phyloP scores from a whole-genome alignment of 2,888 invertebrate species.

The Esperia sulphurella region DNA sequence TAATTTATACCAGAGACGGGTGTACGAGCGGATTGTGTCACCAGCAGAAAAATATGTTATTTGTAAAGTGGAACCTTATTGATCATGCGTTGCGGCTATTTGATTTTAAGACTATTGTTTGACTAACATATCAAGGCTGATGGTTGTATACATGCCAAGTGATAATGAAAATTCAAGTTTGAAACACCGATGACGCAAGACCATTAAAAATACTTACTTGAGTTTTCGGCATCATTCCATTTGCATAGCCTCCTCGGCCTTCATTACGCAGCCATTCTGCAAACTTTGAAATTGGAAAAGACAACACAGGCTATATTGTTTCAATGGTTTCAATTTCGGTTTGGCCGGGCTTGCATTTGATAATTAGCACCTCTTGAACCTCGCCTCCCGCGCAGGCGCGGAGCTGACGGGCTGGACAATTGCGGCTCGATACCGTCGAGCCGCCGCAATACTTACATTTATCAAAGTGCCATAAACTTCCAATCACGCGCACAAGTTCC shows the following conservation, averaged over 20 bases:
- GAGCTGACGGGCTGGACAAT: constrained; percentile 35
- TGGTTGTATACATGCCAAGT: constrained; percentile 72
- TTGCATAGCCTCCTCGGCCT: constrained; percentile 73
- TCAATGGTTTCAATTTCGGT: constrained; percentile 76
- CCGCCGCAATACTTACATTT: constrained; percentile 55
- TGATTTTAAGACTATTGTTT: constrained; percentile 75
- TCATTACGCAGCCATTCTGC: constrained; percentile 76
- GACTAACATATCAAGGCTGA: constrained; percentile 77
- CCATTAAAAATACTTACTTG: constrained; percentile 73
- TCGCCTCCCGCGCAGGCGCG: constrained; percentile 11
- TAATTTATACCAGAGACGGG: neutral
- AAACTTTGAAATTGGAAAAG: constrained; percentile 76
- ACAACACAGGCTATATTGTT: constrained; percentile 74
- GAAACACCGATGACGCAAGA: constrained; percentile 75
- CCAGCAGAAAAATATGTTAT: constrained; percentile 52
- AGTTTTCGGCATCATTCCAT: constrained; percentile 75
- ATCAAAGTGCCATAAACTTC: constrained; percentile 71
- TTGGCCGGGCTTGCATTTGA: constrained; percentile 72
- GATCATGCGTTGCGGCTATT: constrained; percentile 67
- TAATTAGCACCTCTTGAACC: constrained; percentile 69
- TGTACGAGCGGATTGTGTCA: constrained; percentile 23
- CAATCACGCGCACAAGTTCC: constrained; percentile 60
- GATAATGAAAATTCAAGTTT: constrained; percentile 80
- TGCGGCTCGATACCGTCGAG: constrained; percentile 40
- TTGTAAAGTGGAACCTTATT: constrained; percentile 61